phyloP scores from a whole-genome alignment of 2,888 invertebrate species.

The Phorcus lineatus region DNA sequence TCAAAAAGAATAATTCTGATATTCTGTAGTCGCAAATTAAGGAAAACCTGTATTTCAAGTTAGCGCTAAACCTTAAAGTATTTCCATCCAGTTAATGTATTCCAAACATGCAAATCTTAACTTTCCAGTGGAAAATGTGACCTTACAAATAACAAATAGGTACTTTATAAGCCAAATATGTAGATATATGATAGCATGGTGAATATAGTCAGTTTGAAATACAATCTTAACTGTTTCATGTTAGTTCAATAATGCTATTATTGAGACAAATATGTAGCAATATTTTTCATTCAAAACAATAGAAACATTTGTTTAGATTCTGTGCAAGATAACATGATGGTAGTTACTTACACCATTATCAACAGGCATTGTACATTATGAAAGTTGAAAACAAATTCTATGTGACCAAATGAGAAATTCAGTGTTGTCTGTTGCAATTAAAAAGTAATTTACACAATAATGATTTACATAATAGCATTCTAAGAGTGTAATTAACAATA shows the following conservation, averaged over 20 bases:
- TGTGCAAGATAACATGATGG: neutral
- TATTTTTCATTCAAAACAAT: neutral
- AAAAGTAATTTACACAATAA: neutral
- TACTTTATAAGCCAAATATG: conserved; percentile 1
- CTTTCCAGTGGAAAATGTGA: neutral
- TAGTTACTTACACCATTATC: neutral
- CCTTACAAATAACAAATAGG: neutral
- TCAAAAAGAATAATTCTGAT: neutral
- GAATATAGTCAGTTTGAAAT: neutral
- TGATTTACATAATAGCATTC: neutral
- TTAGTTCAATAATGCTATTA: neutral
- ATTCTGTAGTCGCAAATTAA: neutral
- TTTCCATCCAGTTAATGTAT: neutral
- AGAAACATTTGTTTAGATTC: neutral
- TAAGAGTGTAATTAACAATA: neutral
- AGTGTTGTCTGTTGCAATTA: neutral
- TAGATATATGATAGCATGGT: neutral
- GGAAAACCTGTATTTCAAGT: neutral
- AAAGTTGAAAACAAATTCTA: neutral
- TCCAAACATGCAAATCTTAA: neutral
- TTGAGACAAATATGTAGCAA: neutral
- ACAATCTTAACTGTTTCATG: neutral
- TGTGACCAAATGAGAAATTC: neutral
- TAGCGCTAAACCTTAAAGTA: neutral
- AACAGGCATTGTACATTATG: neutral